Base-by-base conservation (phyloP, 2,888 invertebrate species). In the Erebia epiphron region DNA sequence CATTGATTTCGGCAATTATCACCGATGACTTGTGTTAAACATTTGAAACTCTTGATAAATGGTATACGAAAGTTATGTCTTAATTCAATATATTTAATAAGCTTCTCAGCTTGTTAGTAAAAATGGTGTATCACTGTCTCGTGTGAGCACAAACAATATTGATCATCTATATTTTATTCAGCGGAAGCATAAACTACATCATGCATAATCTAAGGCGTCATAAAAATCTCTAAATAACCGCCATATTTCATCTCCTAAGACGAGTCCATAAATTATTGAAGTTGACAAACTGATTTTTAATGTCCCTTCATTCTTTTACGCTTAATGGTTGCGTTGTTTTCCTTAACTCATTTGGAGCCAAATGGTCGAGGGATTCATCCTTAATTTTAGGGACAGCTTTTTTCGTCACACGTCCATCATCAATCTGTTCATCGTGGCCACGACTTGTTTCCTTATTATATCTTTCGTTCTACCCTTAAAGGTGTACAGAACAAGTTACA, bases 231-330 rank as follows among this genome's bases (percentile, higher is more conserved):
- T 84, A 87, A 86, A 88, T 89, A 85, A 80, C 80, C 70, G 73
- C 75, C 83, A 84, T 86, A 84, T 82, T 80, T 86, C 86, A 86
- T 87, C 81, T 79, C 79, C 79, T 83, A 84, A 87, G 83, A 85
- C 72, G 73, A 82, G 77, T 75, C 79, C 83, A 87, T 91, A 91
- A 91, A 90, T 91, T 85, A 88, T 80, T 80, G 79, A 84, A 84
- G 86, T 85, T 91, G 92, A 92, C 92, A 92, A 92, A 92, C 89
- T 87, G 87, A 85, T 89, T 86, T 90, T 90, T 91, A 91, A 92
- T 91, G 86, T 84, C 82, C 82, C 78, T 82, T 75, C 86, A 79
- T 83, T 81, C 69, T 79, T 82, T 86, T 83, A 80, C 82, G 82
- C 84, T 86, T 85, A 86, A 82, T 81, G 80, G 84, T 87, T 83